A percentile compares a stretch with the other conserved stretches of the same genome.
Conservation (phyloP, 1,140 invertebrate genomes). For the Lanistes nyassanus region DNA sequence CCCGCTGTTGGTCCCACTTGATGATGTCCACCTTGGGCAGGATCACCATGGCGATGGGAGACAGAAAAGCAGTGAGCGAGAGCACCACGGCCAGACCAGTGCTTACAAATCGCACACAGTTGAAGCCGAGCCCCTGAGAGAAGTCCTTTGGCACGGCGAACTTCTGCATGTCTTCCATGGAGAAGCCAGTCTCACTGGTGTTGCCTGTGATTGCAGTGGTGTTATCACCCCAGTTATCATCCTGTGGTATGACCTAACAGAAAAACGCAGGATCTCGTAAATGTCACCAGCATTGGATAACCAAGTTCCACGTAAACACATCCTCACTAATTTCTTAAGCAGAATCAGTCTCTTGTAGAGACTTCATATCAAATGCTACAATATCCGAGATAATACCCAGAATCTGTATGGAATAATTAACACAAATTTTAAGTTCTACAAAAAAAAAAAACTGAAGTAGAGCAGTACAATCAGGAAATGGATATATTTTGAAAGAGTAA, state of each 20-base stretch:
- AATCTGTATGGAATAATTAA: no score
- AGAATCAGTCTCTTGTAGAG: background rate
- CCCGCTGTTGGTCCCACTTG: constrained; percentile 68
- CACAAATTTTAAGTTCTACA: no score
- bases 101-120: constrained; percentile 68
- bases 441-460: no score
- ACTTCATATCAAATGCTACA: background rate
- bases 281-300: background rate
- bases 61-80: constrained; percentile 85
- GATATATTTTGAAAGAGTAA: no score
- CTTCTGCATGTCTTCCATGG: constrained; percentile 82
- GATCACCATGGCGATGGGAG: constrained; percentile 93
- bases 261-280: background rate
- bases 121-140: constrained; percentile 62
- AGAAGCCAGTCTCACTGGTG: constrained; percentile 85
- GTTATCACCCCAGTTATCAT: constrained; percentile 98
- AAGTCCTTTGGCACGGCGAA: constrained; percentile 38
- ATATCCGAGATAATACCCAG: no score
- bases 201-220: constrained; percentile 97
- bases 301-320: background rate
- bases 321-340: background rate
- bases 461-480: no score
- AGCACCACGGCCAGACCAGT: constrained; percentile 81
- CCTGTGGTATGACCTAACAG: constrained; percentile 87
- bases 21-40: constrained; percentile 77